Conservation (phyloP, 2,113 vertebrate genomes). For the Orthochromis malagaraziensis region DNA sequence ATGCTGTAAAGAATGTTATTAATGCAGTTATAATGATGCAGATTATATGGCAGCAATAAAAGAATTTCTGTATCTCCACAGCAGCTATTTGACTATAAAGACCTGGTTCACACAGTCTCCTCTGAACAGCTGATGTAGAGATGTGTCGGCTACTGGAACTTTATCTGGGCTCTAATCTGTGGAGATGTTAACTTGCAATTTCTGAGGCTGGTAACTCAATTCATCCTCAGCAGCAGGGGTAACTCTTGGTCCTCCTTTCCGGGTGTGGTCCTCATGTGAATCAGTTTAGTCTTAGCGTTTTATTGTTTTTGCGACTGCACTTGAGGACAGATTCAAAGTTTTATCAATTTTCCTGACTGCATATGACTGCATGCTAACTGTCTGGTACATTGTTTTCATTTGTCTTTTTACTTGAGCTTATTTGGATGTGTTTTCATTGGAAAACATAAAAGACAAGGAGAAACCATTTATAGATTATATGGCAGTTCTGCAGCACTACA, state of each 20-base stretch:
- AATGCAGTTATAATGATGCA: too few species aligned
- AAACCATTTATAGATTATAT: background rate
- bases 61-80: background rate
- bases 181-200: background rate
- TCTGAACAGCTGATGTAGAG: background rate
- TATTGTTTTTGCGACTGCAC: background rate
- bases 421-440: background rate
- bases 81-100: background rate
- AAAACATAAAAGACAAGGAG: background rate
- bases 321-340: background rate
- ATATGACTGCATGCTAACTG: background rate
- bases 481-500: background rate
- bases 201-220: background rate
- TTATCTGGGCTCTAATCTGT: background rate
- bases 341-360: background rate
- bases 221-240: background rate
- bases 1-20: too few species aligned
- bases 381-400: background rate
- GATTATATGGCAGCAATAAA: too few species aligned
- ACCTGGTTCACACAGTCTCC: background rate
- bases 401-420: background rate
- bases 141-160: background rate
- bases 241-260: background rate
- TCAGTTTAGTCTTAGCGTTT: background rate
- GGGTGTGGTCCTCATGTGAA: rapidly evolving